Evolutionary conservation across 2,113 vertebrate genomes (phyloP).

Genomic region (Hucho hucho): DNA sequence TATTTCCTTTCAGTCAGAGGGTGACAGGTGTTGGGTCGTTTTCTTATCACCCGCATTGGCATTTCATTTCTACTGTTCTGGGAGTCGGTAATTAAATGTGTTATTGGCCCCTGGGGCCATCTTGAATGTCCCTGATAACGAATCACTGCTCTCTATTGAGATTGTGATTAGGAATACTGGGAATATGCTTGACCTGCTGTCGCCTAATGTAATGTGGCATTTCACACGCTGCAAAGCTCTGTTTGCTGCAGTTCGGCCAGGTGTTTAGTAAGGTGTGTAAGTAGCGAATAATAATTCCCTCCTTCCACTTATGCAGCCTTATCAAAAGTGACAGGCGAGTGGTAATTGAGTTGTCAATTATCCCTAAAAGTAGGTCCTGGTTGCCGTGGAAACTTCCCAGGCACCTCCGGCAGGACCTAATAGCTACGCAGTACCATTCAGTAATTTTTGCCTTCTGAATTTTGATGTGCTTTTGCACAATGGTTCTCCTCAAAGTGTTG

Average conservation of each 20-base stretch:
- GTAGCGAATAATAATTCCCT: background rate
- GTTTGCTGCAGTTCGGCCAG: background rate
- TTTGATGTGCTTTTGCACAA: background rate
- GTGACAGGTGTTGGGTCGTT: background rate
- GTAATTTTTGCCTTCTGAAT: slow-evolving; percentile 24
- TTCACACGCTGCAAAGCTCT: background rate
- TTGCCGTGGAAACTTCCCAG: slow-evolving; percentile 5
- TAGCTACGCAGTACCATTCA: background rate
- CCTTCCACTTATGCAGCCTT: slow-evolving; percentile 17
- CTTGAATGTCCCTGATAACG: slow-evolving; percentile 58
- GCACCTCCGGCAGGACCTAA: slow-evolving; percentile 33
- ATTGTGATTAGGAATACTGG: background rate
- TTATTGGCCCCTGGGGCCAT: slow-evolving; percentile 40
- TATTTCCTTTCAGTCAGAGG: slow-evolving; percentile 18
- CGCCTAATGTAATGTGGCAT: background rate
- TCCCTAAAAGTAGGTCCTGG: slow-evolving; percentile 15
- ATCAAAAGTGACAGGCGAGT: slow-evolving; percentile 39
- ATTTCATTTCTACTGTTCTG: slow-evolving; percentile 51
- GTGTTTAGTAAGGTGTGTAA: background rate
- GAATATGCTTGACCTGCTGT: background rate
- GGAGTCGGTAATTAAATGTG: slow-evolving; percentile 62
- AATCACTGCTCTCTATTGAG: slow-evolving; percentile 6
- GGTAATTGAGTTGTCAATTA: slow-evolving; percentile 47
- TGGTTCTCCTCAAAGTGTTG: background rate
- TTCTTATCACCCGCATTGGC: slow-evolving; percentile 30